phyloP scores from a whole-genome alignment of 2,888 invertebrate species.

The Agrochola macilenta region DNA sequence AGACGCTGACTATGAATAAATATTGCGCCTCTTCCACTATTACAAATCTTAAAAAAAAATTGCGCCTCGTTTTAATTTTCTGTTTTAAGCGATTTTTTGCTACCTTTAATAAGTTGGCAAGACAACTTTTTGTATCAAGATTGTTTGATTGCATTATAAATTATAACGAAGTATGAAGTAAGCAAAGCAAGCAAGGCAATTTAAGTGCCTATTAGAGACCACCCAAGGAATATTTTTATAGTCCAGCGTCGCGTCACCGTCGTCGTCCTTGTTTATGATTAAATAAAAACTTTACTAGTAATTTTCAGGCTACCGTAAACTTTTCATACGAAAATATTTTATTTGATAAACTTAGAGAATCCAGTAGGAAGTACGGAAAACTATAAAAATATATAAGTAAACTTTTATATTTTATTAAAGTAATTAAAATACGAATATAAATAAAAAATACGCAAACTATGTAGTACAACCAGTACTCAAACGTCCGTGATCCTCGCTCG shows the following conservation, averaged over 20 bases:
- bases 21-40: too few relatives aligned
- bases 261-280: slow-evolving; percentile 18
- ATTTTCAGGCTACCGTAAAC: neutral
- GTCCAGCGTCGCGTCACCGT: slow-evolving; percentile 1
- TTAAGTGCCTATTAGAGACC: slow-evolving; percentile 26
- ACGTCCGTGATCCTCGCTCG: slow-evolving; percentile 49
- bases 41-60: too few relatives aligned
- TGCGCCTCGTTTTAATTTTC: neutral
- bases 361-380: neutral
- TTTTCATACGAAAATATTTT: neutral
- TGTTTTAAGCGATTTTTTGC: neutral
- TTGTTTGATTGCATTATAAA: slow-evolving; percentile 23
- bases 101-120: neutral
- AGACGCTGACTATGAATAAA: too few relatives aligned
- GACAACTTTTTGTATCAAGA: slow-evolving; percentile 26
- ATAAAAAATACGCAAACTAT: slow-evolving; percentile 20
- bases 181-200: neutral
- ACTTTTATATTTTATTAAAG: neutral
- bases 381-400: neutral
- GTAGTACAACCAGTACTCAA: slow-evolving; percentile 38
- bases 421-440: neutral
- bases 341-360: too few relatives aligned
- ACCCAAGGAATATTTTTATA: slow-evolving; percentile 29
- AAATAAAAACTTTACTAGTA: slow-evolving; percentile 32
- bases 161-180: slow-evolving; percentile 11